Base-by-base conservation (phyloP, 2,888 invertebrate genomes). In the Physocephala rufipes region DNA sequence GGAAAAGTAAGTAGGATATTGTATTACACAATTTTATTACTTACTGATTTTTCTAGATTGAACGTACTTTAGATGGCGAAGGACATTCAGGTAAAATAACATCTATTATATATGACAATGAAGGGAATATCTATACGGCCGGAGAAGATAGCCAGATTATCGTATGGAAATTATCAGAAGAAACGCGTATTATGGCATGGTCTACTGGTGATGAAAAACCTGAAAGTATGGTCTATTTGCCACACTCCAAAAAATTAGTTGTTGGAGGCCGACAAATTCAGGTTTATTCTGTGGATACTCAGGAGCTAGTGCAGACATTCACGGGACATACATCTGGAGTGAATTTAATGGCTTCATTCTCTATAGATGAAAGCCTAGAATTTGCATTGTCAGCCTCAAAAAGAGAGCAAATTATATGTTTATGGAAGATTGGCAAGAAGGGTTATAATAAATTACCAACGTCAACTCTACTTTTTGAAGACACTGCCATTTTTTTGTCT, bases 401-500 rank as follows among this genome's bases (percentile, higher is more conserved):
- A 69, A 84, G 82, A 80, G 86, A 86, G 73, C 79, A 86, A 0
- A 81, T 84, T 2, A 81, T 86, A 55, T 84, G 84, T 58, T 64
- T 86, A 43, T 86, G 86, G 86, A 84, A 82, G 74, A 76, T 86
- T n/a, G 81, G 79, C 2, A 82, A 79, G 70, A 84, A 84, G 58
- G 85, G 83, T 1, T 85, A 81, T 65, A 88, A 88, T 30, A 89
- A 87, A 76, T 84, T 86, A 65, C 85, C 89, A 0, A 87, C 81
- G 79, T 91, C 88, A 81, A 90, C 89, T 81, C 90, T 90, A 73
- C 87, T 91, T 0, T 88, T 93, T 84, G 93, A 93, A 80, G 93
- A 94, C 78, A 89, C 91, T 24, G 90, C 91, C 0, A 78, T 86
- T 64, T 87, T 86, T 70, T 76, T 90, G 26, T 89, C 90, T 0